phyloP scores from a whole-genome alignment of 2,113 vertebrate genomes.

The Pao palembangensis region DNA sequence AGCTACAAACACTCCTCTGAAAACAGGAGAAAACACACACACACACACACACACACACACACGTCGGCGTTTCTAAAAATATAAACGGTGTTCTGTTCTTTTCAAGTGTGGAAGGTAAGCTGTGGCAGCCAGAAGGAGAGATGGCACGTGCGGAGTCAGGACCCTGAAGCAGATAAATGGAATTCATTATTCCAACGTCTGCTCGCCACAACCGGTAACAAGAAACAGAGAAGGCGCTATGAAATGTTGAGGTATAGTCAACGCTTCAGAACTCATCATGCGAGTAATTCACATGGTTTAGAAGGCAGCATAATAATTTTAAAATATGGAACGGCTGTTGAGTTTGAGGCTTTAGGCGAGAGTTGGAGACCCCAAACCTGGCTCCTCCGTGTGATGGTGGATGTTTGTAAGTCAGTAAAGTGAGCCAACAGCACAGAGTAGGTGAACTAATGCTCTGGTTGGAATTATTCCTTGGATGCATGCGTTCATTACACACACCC shows the following conservation, averaged over 20 bases:
- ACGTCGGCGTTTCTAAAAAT: background rate
- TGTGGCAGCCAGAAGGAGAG: background rate
- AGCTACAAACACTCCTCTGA: background rate
- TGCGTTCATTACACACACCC: constrained; percentile 2
- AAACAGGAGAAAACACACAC: background rate
- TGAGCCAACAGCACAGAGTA: constrained; percentile 43
- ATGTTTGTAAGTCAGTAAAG: constrained; percentile 45
- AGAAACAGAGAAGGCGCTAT: too few relatives aligned
- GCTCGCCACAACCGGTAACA: too few relatives aligned
- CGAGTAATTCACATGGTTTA: too few relatives aligned
- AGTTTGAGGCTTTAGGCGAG: too few relatives aligned
- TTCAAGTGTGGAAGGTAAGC: constrained; percentile 1
- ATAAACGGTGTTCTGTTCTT: background rate
- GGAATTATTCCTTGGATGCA: constrained; percentile 41
- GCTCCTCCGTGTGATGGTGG: constrained; percentile 2
- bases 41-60: too few relatives aligned
- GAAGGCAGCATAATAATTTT: too few relatives aligned
- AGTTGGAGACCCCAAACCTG: too few relatives aligned
- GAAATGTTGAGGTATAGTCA: too few relatives aligned
- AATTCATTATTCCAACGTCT: background rate
- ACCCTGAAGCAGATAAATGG: background rate
- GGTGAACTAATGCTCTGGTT: constrained; percentile 49
- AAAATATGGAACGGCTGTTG: too few relatives aligned
- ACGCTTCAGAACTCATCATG: too few relatives aligned
- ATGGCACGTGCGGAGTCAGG: background rate